Conservation (phyloP, 2,113 vertebrate genomes). For the Perca schrenkii region DNA sequence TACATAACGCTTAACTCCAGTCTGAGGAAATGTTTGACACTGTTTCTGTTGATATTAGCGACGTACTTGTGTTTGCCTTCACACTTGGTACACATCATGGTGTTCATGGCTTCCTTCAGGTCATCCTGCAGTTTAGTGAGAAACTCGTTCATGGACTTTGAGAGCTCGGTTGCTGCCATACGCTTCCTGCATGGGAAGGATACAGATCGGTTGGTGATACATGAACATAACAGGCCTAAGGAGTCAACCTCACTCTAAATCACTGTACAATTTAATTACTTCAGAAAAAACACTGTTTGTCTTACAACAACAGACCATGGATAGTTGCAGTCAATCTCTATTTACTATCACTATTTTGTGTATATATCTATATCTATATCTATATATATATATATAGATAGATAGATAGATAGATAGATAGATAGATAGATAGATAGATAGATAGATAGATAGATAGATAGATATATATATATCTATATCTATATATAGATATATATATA, state of each 20-base stretch:
- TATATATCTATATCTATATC: too few species aligned
- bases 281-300: not conserved
- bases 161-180: constrained; percentile 92
- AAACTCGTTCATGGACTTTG: constrained; percentile 93
- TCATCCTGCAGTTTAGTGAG: constrained; percentile 95
- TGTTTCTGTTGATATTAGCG: not conserved
- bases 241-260: not conserved
- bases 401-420: too few species aligned
- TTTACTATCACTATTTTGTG: not conserved
- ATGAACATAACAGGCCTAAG: not conserved
- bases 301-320: not conserved
- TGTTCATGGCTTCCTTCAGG: constrained; percentile 96
- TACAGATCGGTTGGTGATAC: not conserved
- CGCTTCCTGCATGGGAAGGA: constrained; percentile 84
- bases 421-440: too few species aligned
- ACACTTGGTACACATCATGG: constrained; percentile 96
- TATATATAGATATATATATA: too few species aligned
- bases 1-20: not conserved
- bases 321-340: not conserved
- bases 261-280: not conserved
- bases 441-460: too few species aligned
- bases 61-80: constrained; percentile 94
- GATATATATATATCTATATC: too few species aligned
- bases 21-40: not conserved
- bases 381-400: too few species aligned